These are phyloP conservation scores for Melinopterus prodromus DNA, from an alignment of 2,888 invertebrate genomes.

Conservation along the genomic window DNA sequence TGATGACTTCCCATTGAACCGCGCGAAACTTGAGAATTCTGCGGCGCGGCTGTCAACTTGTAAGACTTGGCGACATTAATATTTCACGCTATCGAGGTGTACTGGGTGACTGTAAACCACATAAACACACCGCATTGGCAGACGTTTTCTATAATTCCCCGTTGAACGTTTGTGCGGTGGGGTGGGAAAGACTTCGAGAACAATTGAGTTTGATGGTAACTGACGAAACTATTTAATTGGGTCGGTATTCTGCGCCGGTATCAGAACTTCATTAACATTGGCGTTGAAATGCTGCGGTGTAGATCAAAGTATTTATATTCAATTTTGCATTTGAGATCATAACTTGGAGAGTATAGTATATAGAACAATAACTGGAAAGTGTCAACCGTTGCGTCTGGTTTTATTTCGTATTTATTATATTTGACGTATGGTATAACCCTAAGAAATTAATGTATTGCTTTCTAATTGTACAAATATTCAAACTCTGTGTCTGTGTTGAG, in stretches of 20 bases:
- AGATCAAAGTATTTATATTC: too few species aligned
- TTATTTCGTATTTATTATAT: too few species aligned
- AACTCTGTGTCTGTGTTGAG: too few species aligned
- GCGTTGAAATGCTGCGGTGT: too few species aligned
- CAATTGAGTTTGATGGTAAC: background rate
- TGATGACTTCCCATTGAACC: conserved; percentile 33
- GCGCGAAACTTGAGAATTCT: conserved; percentile 5
- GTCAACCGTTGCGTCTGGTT: too few species aligned
- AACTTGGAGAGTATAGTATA: too few species aligned
- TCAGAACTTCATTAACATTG: too few species aligned
- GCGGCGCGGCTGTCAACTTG: background rate
- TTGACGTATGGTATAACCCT: too few species aligned
- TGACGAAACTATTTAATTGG: background rate
- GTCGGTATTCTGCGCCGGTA: background rate
- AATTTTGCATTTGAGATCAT: too few species aligned
- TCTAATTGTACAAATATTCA: too few species aligned
- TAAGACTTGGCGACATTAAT: background rate
- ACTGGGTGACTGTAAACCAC: background rate
- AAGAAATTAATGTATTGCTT: too few species aligned
- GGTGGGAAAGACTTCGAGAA: background rate
- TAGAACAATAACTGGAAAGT: too few species aligned
- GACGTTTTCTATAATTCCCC: background rate
- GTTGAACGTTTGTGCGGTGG: background rate
- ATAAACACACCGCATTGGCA: background rate
- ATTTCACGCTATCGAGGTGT: background rate